Evolutionary conservation across 2,797 vertebrate genomes (phyloP).

Genomic region (Euphonia xanthogaster): DNA sequence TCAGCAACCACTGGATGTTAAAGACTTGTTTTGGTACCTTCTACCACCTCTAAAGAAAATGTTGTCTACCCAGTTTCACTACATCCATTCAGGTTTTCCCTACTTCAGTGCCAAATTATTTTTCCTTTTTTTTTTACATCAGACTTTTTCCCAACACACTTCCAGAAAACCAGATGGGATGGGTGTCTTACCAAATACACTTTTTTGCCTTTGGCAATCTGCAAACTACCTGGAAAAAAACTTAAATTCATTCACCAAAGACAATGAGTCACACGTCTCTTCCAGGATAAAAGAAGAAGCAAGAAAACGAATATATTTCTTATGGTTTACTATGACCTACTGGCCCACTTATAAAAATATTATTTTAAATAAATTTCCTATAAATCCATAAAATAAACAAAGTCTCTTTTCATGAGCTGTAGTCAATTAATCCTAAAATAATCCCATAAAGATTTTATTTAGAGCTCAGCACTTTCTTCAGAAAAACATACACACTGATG

Average conservation of each 20-base stretch:
- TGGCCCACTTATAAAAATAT: constrained; percentile 26
- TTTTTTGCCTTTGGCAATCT: neutral
- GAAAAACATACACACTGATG: neutral
- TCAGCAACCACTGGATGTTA: neutral
- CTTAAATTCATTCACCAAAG: neutral
- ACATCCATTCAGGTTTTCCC: neutral
- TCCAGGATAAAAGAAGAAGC: neutral
- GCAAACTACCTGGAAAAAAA: neutral
- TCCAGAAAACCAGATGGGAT: neutral
- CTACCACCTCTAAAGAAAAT: neutral
- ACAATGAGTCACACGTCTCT: neutral
- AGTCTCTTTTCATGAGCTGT: constrained; percentile 14
- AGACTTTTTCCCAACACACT: neutral
- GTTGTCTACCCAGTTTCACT: neutral
- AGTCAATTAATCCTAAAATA: constrained; percentile 63
- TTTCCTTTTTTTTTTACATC: neutral
- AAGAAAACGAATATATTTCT: constrained; percentile 22
- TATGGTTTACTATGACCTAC: neutral
- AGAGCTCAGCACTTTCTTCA: neutral
- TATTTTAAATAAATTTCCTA: constrained; percentile 37
- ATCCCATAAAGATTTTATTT: constrained; percentile 37
- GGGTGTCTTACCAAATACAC: neutral
- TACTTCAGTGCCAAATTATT: neutral
- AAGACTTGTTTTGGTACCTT: neutral
- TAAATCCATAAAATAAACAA: constrained; percentile 64